A percentile compares a stretch with the other conserved stretches of the same genome.
Evolutionary conservation across 2,888 invertebrate species (phyloP).

Genomic region (Acanthosepion pharaonis): DNA sequence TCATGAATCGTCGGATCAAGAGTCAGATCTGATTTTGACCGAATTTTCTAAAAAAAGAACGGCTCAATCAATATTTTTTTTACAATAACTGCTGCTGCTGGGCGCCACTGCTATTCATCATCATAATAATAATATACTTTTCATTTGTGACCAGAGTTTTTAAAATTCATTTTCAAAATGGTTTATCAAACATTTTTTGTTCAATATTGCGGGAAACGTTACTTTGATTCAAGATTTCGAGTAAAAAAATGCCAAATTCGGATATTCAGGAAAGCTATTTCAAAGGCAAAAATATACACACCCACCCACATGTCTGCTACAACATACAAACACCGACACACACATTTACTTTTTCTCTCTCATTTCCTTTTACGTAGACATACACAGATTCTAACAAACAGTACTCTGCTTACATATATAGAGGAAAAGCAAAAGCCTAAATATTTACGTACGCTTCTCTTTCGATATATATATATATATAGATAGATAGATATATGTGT

Average conservation of each 20-base stretch:
- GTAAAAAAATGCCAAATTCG: neutral
- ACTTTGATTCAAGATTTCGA: neutral
- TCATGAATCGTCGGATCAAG: neutral
- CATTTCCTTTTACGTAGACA: neutral
- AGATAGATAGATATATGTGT: neutral
- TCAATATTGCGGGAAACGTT: neutral
- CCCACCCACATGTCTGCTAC: neutral
- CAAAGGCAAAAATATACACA: neutral
- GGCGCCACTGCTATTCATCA: neutral
- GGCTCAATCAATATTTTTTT: neutral
- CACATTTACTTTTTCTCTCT: too few relatives aligned
- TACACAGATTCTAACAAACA: neutral
- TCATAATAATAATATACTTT: neutral
- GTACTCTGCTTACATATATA: neutral
- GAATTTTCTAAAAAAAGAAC: neutral
- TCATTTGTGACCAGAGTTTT: neutral
- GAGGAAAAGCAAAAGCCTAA: too few relatives aligned
- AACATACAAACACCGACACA: too few relatives aligned
- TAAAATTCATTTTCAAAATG: neutral
- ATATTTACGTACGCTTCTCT: too few relatives aligned
- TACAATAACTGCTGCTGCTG: neutral
- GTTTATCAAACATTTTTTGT: neutral
- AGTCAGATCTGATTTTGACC: neutral
- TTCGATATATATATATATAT: too few relatives aligned
- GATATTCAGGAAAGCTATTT: neutral